These are phyloP conservation scores for Glandiceps talaboti DNA, from an alignment of 53 echinoderm and acorn worm species.

Conservation along the genomic window DNA sequence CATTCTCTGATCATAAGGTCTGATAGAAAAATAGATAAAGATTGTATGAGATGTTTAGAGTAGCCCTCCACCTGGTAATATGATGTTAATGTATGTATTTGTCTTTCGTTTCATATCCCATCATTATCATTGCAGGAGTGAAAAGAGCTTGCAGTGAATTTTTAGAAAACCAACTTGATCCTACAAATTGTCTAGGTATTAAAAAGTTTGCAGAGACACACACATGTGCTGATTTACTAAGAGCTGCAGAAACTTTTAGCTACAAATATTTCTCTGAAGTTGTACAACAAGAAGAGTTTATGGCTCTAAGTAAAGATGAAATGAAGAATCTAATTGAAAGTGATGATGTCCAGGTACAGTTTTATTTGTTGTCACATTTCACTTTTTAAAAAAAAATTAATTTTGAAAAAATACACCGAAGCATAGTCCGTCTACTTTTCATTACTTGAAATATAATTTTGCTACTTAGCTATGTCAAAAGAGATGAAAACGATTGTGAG, in stretches of 20 bases:
- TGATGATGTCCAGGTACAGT: conserved; percentile 46
- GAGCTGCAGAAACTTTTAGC: conserved; percentile 29
- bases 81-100: too few species aligned
- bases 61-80: neutral
- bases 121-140: conserved; percentile 41
- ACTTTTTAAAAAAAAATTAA: too few species aligned
- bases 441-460: too few species aligned
- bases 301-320: conserved; percentile 28
- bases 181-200: conserved; percentile 61
- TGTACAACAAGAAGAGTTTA: conserved; percentile 32
- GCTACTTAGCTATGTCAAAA: too few species aligned
- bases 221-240: conserved; percentile 24
- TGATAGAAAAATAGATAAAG: too few species aligned
- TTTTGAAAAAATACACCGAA: too few species aligned
- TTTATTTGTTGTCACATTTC: too few species aligned
- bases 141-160: conserved; percentile 50
- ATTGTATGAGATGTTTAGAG: neutral
- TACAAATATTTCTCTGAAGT: conserved; percentile 39
- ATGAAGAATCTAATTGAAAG: conserved; percentile 26
- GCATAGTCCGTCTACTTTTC: too few species aligned
- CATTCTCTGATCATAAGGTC: too few species aligned
- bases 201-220: conserved; percentile 60
- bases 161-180: conserved; percentile 51
- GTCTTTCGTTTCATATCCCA: too few species aligned
- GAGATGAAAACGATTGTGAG: too few species aligned